Conservation (phyloP, 2,888 invertebrate genomes). For the Chloromyia formosa region DNA sequence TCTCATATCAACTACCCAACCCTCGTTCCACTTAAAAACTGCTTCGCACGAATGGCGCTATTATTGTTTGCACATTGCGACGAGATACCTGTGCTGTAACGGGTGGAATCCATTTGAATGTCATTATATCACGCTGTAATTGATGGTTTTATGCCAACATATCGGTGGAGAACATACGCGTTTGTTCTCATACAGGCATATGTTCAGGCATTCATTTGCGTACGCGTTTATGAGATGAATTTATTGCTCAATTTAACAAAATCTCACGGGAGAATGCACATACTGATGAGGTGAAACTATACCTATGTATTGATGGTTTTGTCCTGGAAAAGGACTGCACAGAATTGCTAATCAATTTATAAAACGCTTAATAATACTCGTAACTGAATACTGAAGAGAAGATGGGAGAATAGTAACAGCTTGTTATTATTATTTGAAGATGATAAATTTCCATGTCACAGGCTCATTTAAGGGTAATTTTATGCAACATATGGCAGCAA, state of each 20-base stretch:
- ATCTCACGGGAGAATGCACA: conserved; percentile 13
- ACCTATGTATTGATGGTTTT: neutral
- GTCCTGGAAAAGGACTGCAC: neutral
- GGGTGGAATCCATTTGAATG: neutral
- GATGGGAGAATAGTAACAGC: neutral
- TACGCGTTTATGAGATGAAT: conserved; percentile 39
- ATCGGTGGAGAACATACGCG: neutral
- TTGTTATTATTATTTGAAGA: neutral
- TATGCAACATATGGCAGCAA: too few species aligned
- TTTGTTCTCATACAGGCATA: neutral
- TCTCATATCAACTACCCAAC: too few species aligned
- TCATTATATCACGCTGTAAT: neutral
- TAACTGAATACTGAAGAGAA: neutral
- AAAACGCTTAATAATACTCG: neutral
- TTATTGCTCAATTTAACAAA: conserved; percentile 47
- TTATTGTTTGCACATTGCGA: neutral
- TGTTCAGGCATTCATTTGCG: conserved; percentile 11
- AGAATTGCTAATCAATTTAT: conserved; percentile 6
- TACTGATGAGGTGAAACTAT: neutral
- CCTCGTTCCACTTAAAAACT: neutral
- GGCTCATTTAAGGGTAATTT: too few species aligned
- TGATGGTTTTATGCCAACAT: neutral
- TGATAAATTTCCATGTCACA: too few species aligned
- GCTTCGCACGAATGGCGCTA: neutral
- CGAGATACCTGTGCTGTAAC: neutral